Base-by-base conservation (phyloP, 2,888 invertebrate species). In the Leptopilina drosophilae region DNA sequence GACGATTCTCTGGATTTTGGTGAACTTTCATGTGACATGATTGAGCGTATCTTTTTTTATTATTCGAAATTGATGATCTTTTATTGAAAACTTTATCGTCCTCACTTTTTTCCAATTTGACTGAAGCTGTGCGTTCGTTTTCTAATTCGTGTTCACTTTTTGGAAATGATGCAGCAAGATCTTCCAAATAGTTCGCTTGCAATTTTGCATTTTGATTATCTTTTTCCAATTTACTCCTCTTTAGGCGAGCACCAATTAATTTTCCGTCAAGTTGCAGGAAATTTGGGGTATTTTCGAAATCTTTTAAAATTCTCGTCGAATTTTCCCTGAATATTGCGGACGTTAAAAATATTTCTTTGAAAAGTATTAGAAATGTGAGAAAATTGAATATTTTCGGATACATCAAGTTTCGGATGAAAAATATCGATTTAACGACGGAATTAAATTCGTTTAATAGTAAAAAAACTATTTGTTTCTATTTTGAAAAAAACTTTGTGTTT, bases 121-220 rank as follows among this genome's bases (percentile, higher is more conserved):
- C 8, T 77, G 53, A 53, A 8, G n/a, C 77, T 26, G 26, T 46
- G 20, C 15, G 26, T 15, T 65, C 49, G n/a, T 49, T 49, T 42
- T 40, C 49, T 20, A 77, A 56, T 20, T 66, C 66, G 9, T 66
- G 15, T 14, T 26, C 56, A 66, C 40, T 77, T 66, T 56, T 64
- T 64, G 66, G 77, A 56, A 77, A 77, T 14, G 77, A 77, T 26
- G 14, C 66, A 20, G 77, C 77, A 3, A 77, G 77, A 66, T 66
- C 40, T 65, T 40, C 56, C 0, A 77, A 14, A 20, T 65, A 65
- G 33, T 8, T 53, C 20, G 64, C 33, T 65, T 66, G 46, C 3
- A 53, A 64, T n/a, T 15, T 56, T 14, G 65, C n/a, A 40, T 15
- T 20, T 0, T 53, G 12, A 12, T 77, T 26, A n/a, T 20, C 6